Evolutionary conservation across 2,797 vertebrate genomes (phyloP), one percentile per base, ranked within the genome.

Genomic region (Hippopotamyrus pictus): DNA sequence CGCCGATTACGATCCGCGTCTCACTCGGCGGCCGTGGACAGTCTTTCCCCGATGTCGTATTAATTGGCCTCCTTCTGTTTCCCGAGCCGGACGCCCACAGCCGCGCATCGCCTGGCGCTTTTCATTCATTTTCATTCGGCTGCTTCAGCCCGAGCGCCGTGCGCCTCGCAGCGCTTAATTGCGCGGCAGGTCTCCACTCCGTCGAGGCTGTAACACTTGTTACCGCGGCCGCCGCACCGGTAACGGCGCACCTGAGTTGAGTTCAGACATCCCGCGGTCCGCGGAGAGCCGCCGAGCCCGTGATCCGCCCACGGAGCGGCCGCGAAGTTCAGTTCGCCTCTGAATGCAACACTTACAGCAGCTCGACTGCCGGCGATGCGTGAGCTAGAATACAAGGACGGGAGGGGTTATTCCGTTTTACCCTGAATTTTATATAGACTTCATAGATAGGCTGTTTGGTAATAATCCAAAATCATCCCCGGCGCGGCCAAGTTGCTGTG

Each of bases 241-340:
- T 73, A 37, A 37, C 33, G 29, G 82, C 46, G 50, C 83, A 50
- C 83, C 83, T 85, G 83, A 85, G 83, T 79, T 79, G 83, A 85
- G 46, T 79, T 79, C 37, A 41, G 73, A 41, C 14, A 73, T n/a
- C 73, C 73, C 73, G 37, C 37, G 73, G 6, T 53, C 46, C 83
- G 11, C 46, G 46, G 83, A 29, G 82, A 85, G 82, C 82, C 11
- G 48, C 44, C 46, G 48, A 85, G 22, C 82, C 37, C 73, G 17
- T 79, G 73, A 33, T 79, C 73, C 73, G 73, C 73, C 73, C 73
- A 79, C 73, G 73, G 17, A 79, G 73, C 73, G 17, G 44, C 44
- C 82, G 82, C 82, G 19, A 85, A 85, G 82, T 85, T 85, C 82
- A 85, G 46, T 51, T 48, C 17, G 25, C 29, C 65, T 79, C 17